Evolutionary conservation across 1,140 invertebrate genomes (phyloP), one percentile per base, ranked within the genome.

Genomic region (Anoplolepis gracilipes): DNA sequence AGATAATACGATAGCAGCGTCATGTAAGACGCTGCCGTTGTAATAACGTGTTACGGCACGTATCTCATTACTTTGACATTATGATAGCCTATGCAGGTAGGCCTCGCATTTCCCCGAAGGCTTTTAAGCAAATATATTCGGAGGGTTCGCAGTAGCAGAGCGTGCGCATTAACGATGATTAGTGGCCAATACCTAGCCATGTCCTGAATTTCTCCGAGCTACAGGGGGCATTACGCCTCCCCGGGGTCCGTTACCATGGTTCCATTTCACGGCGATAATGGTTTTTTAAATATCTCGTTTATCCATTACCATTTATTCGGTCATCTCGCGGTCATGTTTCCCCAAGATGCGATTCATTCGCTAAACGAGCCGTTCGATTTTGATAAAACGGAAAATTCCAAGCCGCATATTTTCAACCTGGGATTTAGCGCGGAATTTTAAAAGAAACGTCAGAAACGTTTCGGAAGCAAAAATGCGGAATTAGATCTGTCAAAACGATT

Each of bases 61-160:
- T n/a, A 33, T 69, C 65, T 57, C 64, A 57, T 70, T 81, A 82
- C 30, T 73, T 59, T 59, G 62, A 69, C 33, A 11, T 16, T 16
- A n/a, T 8, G 53, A 73, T 59, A 33, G n/a, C 22, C 39, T 22
- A 61, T 46, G 55, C 65, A 72, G 67, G 25, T 59, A 59, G 49
- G 78, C 36, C 13, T 72, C 19, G 30, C 22, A 10, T n/a, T 19
- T 82, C 67, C 13, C 6, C 33, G 78, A 73, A 30, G 46, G 78
- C 78, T 82, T 73, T 82, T 82, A 82, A 82, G 78, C 67, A 82
- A 82, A 82, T 82, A 72, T 82, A 82, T 73, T 61, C 78, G 25
- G 67, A 81, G 65, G 11, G 65, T 36, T 81, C 53, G 33, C 33
- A 36, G 65, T 42, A 72, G 49, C 65, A 13, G 7, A 30, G 25